Conservation (phyloP, 1,140 invertebrate genomes). For the Lamellibrachia luymesi region DNA sequence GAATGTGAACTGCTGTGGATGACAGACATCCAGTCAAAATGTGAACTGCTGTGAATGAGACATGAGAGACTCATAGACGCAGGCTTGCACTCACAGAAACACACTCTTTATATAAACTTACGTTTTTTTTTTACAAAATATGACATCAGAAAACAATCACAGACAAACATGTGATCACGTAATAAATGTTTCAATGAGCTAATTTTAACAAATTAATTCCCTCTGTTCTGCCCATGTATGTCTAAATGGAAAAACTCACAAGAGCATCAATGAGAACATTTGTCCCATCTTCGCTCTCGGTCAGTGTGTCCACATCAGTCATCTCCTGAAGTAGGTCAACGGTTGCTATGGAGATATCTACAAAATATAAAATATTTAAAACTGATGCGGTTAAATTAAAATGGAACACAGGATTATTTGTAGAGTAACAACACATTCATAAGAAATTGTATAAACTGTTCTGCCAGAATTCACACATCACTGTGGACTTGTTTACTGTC, state of each 20-base stretch:
- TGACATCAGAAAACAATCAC: too few species aligned
- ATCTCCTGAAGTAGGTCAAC: conserved; percentile 76
- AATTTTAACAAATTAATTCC: too few species aligned
- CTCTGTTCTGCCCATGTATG: too few species aligned
- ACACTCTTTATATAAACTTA: too few species aligned
- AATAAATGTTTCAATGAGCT: too few species aligned
- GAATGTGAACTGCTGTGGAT: too few species aligned
- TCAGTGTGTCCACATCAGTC: conserved; percentile 92
- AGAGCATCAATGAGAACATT: conserved; percentile 60
- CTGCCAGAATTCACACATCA: background rate
- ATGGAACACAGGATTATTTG: background rate
- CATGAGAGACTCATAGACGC: too few species aligned
- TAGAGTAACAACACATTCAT: background rate
- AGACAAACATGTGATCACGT: too few species aligned
- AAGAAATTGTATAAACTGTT: background rate
- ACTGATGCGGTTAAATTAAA: background rate
- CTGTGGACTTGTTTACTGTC: background rate
- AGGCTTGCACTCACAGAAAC: too few species aligned
- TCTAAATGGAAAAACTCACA: conserved; percentile 38
- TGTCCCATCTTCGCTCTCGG: conserved; percentile 70
- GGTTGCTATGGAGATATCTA: conserved; percentile 58
- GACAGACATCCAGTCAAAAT: too few species aligned
- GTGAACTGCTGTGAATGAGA: too few species aligned
- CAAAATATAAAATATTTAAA: background rate
- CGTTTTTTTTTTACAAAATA: too few species aligned